Evolutionary conservation across 2,888 invertebrate genomes (phyloP).

Genomic region (Biston stratarius): DNA sequence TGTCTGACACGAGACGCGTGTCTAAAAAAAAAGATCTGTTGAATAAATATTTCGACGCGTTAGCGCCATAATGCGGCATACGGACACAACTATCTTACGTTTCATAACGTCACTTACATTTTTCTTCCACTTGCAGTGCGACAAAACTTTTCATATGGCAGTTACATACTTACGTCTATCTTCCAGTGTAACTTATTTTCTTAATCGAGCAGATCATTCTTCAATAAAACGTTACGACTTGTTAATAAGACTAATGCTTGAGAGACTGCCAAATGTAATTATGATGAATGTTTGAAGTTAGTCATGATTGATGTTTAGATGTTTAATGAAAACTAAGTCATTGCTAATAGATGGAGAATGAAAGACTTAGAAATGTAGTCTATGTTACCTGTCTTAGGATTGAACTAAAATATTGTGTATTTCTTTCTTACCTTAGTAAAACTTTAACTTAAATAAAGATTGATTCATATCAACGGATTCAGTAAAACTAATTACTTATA

Average conservation of each 20-base stretch:
- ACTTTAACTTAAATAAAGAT: neutral
- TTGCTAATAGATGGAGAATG: slow-evolving; percentile 38
- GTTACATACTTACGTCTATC: slow-evolving; percentile 21
- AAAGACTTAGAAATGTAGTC: slow-evolving; percentile 20
- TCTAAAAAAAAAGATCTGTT: slow-evolving; percentile 36
- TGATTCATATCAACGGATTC: neutral
- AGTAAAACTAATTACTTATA: neutral
- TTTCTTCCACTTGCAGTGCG: slow-evolving; percentile 3
- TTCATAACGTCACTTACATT: slow-evolving; percentile 10
- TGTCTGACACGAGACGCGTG: slow-evolving; percentile 59
- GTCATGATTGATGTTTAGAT: slow-evolving; percentile 47
- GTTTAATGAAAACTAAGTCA: slow-evolving; percentile 44
- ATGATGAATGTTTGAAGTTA: slow-evolving; percentile 44
- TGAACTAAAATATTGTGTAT: neutral
- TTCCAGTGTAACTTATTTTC: slow-evolving; percentile 47
- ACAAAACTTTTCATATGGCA: neutral
- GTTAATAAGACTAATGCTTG: slow-evolving; percentile 31
- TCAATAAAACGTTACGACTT: slow-evolving; percentile 40
- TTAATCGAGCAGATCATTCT: slow-evolving; percentile 52
- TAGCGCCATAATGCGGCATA: slow-evolving; percentile 16
- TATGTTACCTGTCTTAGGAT: neutral
- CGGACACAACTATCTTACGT: slow-evolving; percentile 15
- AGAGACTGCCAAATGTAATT: slow-evolving; percentile 42
- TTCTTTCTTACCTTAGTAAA: neutral
- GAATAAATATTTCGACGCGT: slow-evolving; percentile 33